Evolutionary conservation across 2,888 invertebrate species (phyloP), one percentile per base, ranked within the genome.

Genomic region (Drosophila subquinaria): DNA sequence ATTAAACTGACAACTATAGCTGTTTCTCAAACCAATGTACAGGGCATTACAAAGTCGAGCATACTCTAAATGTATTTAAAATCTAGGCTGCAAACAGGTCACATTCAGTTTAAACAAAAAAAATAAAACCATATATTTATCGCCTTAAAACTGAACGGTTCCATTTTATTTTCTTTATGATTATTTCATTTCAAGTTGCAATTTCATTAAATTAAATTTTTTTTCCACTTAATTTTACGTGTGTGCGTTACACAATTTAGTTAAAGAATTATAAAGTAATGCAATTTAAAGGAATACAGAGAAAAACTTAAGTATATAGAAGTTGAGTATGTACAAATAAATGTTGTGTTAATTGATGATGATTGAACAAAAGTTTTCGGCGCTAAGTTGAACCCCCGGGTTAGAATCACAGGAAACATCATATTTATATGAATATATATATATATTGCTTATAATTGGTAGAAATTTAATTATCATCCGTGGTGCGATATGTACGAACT

Each of bases 261-360:
- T 55, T 47, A 55, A 55, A 45, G 53, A 38, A 45, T 55, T 55
- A 55, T 36, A 55, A 63, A 47, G 47, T 36, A 59, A 38, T 36
- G n/a, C 17, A 55, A 33, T 55, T 20, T 11, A 55, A 55, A 55
- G 55, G 10, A 47, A 45, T 53, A 53, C 36, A 45, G 23, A 43
- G 13, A 23, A 61, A 42, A 52, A 11, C 23, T 20, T 38, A 30
- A 42, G 27, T 23, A 15, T 27, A 17, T 45, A 43, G n/a, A 9
- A 45, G 20, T 17, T 15, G 38, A 40, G 10, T 38, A 50, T 40
- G 52, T 43, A 52, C 23, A 61, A 42, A 17, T 11, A 52, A 33
- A 52, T 23, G 53, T 43, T 42, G 23, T 4, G 40, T 33, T 52
- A 52, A 27, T 43, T 27, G 43, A 33, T 23, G 30, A 30, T 30